Conservation (phyloP, 2,888 invertebrate species). For the Nephrotoma guestfalica region DNA sequence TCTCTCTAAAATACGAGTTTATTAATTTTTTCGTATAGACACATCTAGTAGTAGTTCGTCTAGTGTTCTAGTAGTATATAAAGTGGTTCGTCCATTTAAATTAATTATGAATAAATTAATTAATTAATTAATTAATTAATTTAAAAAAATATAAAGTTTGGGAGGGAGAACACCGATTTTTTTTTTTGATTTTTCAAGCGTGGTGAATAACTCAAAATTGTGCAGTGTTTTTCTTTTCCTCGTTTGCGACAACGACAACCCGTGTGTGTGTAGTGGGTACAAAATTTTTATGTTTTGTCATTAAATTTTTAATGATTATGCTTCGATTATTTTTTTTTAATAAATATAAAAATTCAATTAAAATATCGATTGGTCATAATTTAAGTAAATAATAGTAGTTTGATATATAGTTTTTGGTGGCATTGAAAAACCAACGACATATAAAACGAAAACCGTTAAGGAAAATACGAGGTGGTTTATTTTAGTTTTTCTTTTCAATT, state of each 20-base stretch:
- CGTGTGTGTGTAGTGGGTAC: neutral
- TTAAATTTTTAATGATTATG: neutral
- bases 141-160: neutral
- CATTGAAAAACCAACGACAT: neutral
- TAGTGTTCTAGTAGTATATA: neutral
- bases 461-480: neutral
- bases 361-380: neutral
- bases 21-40: neutral
- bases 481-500: neutral
- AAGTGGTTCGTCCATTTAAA: too few species aligned
- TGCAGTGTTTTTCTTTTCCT: neutral
- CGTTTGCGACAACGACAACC: neutral
- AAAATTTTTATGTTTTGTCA: neutral
- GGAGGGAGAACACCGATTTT: neutral
- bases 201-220: neutral
- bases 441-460: neutral
- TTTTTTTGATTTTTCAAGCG: neutral
- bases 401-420: neutral
- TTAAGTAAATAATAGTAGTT: too few species aligned
- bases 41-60: neutral
- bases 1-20: neutral
- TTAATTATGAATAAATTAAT: too few species aligned
- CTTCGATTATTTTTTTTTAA: neutral
- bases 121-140: neutral
- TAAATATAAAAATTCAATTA: neutral